Evolutionary conservation across 2,113 vertebrate genomes (phyloP), one percentile per base, ranked within the genome.

Genomic region (Bostrychus sinensis): DNA sequence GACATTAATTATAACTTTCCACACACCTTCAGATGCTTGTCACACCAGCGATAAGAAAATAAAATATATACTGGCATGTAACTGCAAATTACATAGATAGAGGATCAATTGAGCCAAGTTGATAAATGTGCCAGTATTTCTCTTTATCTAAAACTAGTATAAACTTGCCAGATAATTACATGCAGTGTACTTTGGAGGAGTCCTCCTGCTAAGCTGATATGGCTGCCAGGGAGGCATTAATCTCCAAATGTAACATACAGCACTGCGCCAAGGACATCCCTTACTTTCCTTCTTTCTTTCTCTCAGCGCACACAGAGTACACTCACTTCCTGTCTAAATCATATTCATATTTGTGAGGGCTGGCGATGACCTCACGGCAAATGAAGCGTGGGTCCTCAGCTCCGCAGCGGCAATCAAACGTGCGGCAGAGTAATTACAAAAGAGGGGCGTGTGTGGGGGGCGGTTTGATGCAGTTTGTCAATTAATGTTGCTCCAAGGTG

Each of bases 401-500:
- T 92, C 82, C 75, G 80, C 77, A 89, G 82, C 89, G 89, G 86
- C 83, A 90, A 88, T 91, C 79, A 82, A 85, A 82, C 80, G 71
- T 83, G 74, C 58, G 83, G 72, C 60, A 64, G 76, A 91, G 86
- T 92, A 93, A 94, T 93, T 91, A 93, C 85, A 91, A 93, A 92
- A 80, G 72, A 80, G 65, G 85, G 75, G 45, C 45, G 12, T 5
- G 45, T 23, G 45, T 22, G 88, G 89, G 89, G 84, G 84, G 86
- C 88, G 89, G 92, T 93, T 92, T 91, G 88, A 93, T 93, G 91
- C 75, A 80, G 90, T 93, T 93, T 93, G 90, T 94, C 91, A 90
- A 89, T 93, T 87, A 89, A 79, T 88, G 77, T 91, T 92, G 91
- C 94, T 95, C 87, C 85, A 87, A 92, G 92, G 92, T 91, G 91